Conservation (phyloP, 1,140 invertebrate species). For the Trigoniulus corallinus region DNA sequence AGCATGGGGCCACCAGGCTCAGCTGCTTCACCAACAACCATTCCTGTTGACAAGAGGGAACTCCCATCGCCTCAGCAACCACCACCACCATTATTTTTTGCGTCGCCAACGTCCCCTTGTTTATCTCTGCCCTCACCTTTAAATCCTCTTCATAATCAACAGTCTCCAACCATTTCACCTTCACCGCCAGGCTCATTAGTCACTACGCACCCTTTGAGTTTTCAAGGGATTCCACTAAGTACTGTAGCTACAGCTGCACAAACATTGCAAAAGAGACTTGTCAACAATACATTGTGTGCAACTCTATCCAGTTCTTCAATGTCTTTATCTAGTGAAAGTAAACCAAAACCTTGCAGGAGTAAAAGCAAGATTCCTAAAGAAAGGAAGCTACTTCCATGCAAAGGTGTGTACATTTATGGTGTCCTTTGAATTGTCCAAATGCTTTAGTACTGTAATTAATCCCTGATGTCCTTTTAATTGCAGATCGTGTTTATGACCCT, state of each 20-base stretch:
- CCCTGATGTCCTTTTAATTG: slow-evolving; percentile 14
- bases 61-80: slow-evolving; percentile 8
- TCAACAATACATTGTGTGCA: slow-evolving; percentile 7
- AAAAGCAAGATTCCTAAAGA: slow-evolving; percentile 19
- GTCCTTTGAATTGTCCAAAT: background rate
- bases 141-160: background rate
- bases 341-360: slow-evolving; percentile 16
- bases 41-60: slow-evolving; percentile 7
- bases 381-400: slow-evolving; percentile 33
- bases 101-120: background rate
- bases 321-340: slow-evolving; percentile 13
- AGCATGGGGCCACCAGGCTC: background rate
- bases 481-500: slow-evolving; percentile 53
- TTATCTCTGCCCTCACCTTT: background rate
- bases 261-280: background rate
- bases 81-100: slow-evolving; percentile 1
- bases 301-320: slow-evolving; percentile 7
- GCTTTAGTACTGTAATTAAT: no score
- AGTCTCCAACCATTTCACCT: background rate
- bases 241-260: background rate
- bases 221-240: background rate
- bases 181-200: no score
- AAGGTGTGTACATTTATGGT: slow-evolving; percentile 20
- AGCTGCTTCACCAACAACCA: background rate
- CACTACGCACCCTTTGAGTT: no score